Conservation (phyloP, 2,888 invertebrate genomes). For the Lapara coniferarum region DNA sequence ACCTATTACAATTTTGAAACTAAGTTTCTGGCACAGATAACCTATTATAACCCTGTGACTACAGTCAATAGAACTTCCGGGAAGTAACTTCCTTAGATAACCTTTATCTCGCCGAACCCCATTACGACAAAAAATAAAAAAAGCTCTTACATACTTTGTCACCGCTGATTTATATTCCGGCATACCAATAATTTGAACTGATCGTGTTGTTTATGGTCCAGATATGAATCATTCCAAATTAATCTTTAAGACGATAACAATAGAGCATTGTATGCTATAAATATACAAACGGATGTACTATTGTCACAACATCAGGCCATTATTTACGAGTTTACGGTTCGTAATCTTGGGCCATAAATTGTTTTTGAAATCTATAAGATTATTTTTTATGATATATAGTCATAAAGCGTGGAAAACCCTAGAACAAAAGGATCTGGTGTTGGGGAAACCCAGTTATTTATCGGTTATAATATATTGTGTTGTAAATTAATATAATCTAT, state of each 20-base stretch:
- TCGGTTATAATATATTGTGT: background rate
- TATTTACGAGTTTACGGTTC: conserved; percentile 31
- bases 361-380: conserved; percentile 26
- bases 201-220: conserved; percentile 4
- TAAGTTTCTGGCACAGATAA: no score
- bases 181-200: conserved; percentile 10
- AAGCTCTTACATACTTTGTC: background rate
- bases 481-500: conserved; percentile 14
- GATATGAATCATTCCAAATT: conserved; percentile 12
- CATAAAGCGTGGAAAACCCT: conserved; percentile 6
- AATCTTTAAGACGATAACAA: conserved; percentile 17
- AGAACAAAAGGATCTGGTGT: background rate
- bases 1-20: no score
- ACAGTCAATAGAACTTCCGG: background rate
- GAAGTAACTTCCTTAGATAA: background rate
- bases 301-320: conserved; percentile 18
- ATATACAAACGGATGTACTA: conserved; percentile 13
- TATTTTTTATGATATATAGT: conserved; percentile 3
- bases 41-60: no score
- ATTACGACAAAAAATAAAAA: background rate
- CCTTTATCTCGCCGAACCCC: background rate
- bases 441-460: conserved; percentile 13
- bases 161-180: background rate
- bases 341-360: conserved; percentile 30
- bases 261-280: background rate